Evolutionary conservation across 2,797 vertebrate species (phyloP).

Genomic region (Sebastes cheni): DNA sequence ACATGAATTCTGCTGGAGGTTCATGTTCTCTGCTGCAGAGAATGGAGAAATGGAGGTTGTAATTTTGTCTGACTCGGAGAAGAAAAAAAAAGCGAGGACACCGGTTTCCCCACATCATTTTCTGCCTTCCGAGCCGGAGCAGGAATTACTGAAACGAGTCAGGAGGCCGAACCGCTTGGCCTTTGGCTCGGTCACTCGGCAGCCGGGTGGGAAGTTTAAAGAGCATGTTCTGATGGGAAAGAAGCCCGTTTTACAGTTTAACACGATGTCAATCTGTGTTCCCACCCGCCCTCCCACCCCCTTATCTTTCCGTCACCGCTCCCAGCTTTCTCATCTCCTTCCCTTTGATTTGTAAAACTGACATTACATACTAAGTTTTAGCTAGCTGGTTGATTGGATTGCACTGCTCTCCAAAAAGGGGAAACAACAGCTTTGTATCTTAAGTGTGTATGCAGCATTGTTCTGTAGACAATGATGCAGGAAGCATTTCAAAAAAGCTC

Average conservation of each 20-base stretch:
- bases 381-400: not conserved
- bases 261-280: not conserved
- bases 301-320: not conserved
- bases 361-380: not conserved
- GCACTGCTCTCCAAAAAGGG: too few species aligned
- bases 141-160: conserved; percentile 22
- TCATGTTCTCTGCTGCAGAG: conserved; percentile 12
- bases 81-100: conserved; percentile 2
- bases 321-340: conserved; percentile 17
- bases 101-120: conserved; percentile 22
- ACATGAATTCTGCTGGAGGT: conserved; percentile 47
- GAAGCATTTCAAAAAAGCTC: too few species aligned
- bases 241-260: not conserved
- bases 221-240: not conserved
- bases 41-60: conserved; percentile 21
- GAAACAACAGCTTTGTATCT: too few species aligned
- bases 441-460: too few species aligned
- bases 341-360: not conserved
- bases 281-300: not conserved
- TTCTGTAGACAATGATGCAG: too few species aligned
- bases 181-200: conserved; percentile 20
- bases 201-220: conserved; percentile 25
- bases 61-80: conserved; percentile 27
- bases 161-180: conserved; percentile 25
- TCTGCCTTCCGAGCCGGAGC: conserved; percentile 3